Conservation (phyloP, 2,797 vertebrate genomes). For the Novumbra hubbsi region DNA sequence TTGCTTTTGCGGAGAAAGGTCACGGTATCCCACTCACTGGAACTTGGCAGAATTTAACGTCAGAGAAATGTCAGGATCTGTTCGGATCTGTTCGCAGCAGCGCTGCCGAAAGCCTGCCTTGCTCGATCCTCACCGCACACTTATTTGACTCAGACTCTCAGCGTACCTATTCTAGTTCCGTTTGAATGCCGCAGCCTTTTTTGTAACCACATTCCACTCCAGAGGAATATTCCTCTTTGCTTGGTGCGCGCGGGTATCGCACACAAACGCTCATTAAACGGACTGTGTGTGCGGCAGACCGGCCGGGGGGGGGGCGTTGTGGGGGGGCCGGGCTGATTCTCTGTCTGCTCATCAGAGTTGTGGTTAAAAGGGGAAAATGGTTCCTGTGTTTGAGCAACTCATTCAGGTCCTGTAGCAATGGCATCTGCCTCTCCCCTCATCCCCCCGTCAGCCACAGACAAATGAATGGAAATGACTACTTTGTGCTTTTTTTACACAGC, state of each 20-base stretch:
- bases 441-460: slow-evolving; percentile 69
- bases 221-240: slow-evolving; percentile 41
- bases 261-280: slow-evolving; percentile 63
- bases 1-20: slow-evolving; percentile 11
- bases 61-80: slow-evolving; percentile 66
- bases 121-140: slow-evolving; percentile 39
- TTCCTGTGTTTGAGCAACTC: slow-evolving; percentile 67
- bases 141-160: slow-evolving; percentile 15
- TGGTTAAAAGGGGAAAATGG: slow-evolving; percentile 52
- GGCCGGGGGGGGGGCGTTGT: slow-evolving; percentile 58
- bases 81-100: slow-evolving; percentile 50
- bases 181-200: slow-evolving; percentile 42
- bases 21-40: slow-evolving; percentile 42
- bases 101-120: slow-evolving; percentile 10
- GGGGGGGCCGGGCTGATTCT: slow-evolving; percentile 38
- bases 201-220: slow-evolving; percentile 25
- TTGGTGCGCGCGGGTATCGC: slow-evolving; percentile 38
- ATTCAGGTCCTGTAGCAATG: slow-evolving; percentile 70
- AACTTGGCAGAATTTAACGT: slow-evolving; percentile 57
- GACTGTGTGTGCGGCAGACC: slow-evolving; percentile 59
- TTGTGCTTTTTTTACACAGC: slow-evolving; percentile 64
- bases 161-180: slow-evolving; percentile 47
- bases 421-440: slow-evolving; percentile 67
- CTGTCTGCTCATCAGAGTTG: slow-evolving; percentile 67
- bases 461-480: slow-evolving; percentile 76